Conservation (phyloP, 1,140 invertebrate genomes). For the Scaptomyza pallida region DNA sequence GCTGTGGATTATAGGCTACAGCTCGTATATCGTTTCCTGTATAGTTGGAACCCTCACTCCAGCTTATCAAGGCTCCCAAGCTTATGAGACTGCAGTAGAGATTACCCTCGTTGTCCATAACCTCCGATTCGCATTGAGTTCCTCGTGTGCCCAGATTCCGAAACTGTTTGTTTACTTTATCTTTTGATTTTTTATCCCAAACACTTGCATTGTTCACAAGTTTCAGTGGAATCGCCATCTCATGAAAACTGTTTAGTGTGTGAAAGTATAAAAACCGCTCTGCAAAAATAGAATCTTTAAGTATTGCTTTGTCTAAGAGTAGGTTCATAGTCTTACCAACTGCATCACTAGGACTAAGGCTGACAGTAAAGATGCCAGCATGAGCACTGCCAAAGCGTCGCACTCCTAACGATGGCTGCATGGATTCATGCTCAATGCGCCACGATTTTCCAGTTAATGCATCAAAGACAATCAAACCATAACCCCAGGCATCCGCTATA, state of each 20-base stretch:
- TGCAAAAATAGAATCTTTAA: constrained; percentile 28
- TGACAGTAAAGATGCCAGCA: constrained; percentile 88
- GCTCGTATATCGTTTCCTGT: constrained; percentile 62
- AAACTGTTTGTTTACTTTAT: constrained; percentile 31
- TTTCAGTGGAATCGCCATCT: constrained; percentile 88
- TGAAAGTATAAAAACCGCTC: constrained; percentile 89
- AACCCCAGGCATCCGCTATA: constrained; percentile 90
- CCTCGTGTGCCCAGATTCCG: constrained; percentile 62
- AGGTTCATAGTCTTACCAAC: constrained; percentile 29
- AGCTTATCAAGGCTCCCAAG: constrained; percentile 59
- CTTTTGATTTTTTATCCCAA: constrained; percentile 25
- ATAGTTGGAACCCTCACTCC: constrained; percentile 58
- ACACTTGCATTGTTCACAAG: constrained; percentile 87
- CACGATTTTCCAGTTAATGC: constrained; percentile 86
- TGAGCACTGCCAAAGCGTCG: constrained; percentile 88
- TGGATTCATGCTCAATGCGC: constrained; percentile 88
- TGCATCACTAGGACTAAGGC: constrained; percentile 85
- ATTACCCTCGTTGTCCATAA: constrained; percentile 86
- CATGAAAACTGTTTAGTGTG: constrained; percentile 89
- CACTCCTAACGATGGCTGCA: constrained; percentile 87
- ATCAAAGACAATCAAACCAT: constrained; percentile 89
- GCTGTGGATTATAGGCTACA: constrained; percentile 84
- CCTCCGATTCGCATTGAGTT: constrained; percentile 85
- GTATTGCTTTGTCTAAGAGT: not conserved
- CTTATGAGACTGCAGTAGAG: constrained; percentile 82